phyloP scores from a whole-genome alignment of 1,140 invertebrate genomes.

The Stegodyphus dumicola region DNA sequence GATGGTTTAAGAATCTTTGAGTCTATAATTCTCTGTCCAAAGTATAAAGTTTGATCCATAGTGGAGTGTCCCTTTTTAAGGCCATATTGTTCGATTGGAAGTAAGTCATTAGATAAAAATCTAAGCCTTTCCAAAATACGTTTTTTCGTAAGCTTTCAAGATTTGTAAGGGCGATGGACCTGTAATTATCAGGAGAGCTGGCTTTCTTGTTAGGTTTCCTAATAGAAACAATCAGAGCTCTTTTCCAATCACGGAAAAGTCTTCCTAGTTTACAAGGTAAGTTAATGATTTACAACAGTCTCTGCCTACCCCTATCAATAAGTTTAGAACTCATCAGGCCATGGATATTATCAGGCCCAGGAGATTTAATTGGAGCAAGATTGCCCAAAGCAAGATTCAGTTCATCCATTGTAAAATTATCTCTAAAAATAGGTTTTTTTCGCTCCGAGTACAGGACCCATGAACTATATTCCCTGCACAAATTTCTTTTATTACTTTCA shows the following conservation, averaged over 20 bases:
- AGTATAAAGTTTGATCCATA: constrained; percentile 2
- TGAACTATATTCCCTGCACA: neutral
- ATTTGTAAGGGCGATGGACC: no score
- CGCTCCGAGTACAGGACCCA: neutral
- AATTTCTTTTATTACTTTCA: neutral
- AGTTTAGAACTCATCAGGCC: constrained; percentile 13
- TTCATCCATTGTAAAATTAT: constrained; percentile 5
- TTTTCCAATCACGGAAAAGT: neutral
- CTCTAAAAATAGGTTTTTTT: neutral
- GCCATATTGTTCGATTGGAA: neutral
- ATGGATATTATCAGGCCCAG: neutral
- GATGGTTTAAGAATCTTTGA: constrained; percentile 2
- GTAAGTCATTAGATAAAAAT: neutral
- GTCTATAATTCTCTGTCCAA: neutral
- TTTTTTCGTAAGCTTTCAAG: neutral
- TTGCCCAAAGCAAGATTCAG: neutral
- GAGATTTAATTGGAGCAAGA: constrained; percentile 12
- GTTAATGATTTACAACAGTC: constrained; percentile 2
- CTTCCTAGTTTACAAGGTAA: neutral
- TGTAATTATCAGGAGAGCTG: neutral
- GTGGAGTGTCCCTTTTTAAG: neutral
- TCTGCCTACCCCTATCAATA: constrained; percentile 4
- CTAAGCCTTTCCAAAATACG: neutral
- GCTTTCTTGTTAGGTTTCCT: neutral
- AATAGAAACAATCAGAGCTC: neutral